These are phyloP conservation scores for Halcyon badia DNA, from an alignment of 2,797 vertebrate genomes.

Conservation along the genomic window DNA sequence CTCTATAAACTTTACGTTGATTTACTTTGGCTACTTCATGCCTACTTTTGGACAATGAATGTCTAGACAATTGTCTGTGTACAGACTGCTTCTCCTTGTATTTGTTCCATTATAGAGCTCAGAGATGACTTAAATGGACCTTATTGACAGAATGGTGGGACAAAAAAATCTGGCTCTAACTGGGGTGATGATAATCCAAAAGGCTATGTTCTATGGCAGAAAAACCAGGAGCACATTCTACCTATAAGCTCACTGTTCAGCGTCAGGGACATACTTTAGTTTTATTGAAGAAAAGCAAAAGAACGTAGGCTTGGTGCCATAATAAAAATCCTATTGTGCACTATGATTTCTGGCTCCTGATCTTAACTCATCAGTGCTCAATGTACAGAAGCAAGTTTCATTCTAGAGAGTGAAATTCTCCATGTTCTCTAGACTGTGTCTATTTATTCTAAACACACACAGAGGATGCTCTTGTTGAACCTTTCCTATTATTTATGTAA, in stretches of 20 bases:
- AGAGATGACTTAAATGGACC: not conserved
- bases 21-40: not conserved
- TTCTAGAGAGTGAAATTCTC: not conserved
- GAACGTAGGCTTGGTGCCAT: not conserved
- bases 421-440: not conserved
- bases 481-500: not conserved
- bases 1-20: not conserved
- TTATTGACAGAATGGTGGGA: not conserved
- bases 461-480: not conserved
- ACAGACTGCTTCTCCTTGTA: not conserved
- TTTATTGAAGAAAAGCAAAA: not conserved
- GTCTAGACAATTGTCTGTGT: not conserved
- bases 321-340: not conserved
- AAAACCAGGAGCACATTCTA: not conserved
- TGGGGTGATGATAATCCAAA: not conserved
- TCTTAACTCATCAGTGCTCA: not conserved
- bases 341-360: not conserved
- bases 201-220: not conserved
- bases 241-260: not conserved
- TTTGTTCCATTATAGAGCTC: not conserved
- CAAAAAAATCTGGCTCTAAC: not conserved
- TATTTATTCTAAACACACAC: not conserved
- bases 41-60: not conserved
- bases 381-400: not conserved
- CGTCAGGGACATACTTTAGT: not conserved